Conservation (phyloP, 2,888 invertebrate species). For the Spilosoma lubricipeda region DNA sequence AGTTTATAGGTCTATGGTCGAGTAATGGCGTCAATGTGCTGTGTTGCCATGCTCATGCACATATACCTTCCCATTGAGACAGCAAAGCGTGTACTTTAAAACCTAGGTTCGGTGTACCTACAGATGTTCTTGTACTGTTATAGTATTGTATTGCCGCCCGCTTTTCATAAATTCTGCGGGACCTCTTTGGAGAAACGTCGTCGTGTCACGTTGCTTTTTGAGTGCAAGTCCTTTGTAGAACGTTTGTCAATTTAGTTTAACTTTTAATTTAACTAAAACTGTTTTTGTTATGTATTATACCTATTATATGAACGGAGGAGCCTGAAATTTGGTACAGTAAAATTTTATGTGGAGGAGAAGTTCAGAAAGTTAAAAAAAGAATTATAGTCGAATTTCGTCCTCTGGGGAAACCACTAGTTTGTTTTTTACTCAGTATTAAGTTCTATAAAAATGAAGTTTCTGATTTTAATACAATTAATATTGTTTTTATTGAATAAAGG, state of each 20-base stretch:
- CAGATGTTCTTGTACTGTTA: conserved; percentile 20
- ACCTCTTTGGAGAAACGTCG: neutral
- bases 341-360: too few relatives aligned
- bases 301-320: too few relatives aligned
- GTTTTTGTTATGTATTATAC: too few relatives aligned
- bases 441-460: too few relatives aligned
- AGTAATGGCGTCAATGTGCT: conserved; percentile 33
- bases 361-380: too few relatives aligned
- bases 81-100: conserved; percentile 12
- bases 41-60: conserved; percentile 17
- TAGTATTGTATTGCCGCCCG: conserved; percentile 7
- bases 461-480: too few relatives aligned
- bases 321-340: neutral
- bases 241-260: neutral
- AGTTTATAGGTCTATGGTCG: conserved; percentile 36
- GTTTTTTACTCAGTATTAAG: too few relatives aligned
- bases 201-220: too few relatives aligned
- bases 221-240: neutral
- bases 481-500: too few relatives aligned
- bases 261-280: neutral
- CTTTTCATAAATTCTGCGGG: conserved; percentile 1
- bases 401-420: neutral
- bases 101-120: neutral
- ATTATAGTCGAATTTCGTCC: too few relatives aligned
- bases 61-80: conserved; percentile 38